These are phyloP conservation scores for Drosophila erecta DNA, from an alignment of 1,140 invertebrate genomes.

Conservation along the genomic window DNA sequence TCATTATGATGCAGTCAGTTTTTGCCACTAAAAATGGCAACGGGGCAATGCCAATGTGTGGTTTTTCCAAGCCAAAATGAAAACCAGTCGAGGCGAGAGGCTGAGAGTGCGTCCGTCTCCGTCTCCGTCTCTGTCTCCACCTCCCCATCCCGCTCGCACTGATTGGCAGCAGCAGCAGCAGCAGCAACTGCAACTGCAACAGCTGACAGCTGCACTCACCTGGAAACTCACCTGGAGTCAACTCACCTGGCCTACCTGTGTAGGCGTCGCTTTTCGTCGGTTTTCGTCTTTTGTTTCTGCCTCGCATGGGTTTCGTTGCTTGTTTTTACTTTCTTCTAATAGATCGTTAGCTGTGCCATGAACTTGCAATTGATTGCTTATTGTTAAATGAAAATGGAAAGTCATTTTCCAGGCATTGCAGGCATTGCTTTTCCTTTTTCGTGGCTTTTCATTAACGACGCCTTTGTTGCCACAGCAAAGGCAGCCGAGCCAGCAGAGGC, in stretches of 20 bases:
- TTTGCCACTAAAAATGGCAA: slow-evolving; percentile 81
- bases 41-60: slow-evolving; percentile 73
- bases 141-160: slow-evolving; percentile 7
- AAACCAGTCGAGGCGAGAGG: slow-evolving; percentile 69
- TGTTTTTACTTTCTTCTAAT: slow-evolving; percentile 83
- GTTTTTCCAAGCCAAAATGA: slow-evolving; percentile 81
- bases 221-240: slow-evolving; percentile 42
- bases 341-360: slow-evolving; percentile 80
- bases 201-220: slow-evolving; percentile 72
- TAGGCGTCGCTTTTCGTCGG: slow-evolving; percentile 39
- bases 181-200: slow-evolving; percentile 25
- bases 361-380: slow-evolving; percentile 82
- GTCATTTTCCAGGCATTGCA: slow-evolving; percentile 72
- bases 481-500: slow-evolving; percentile 3
- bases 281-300: slow-evolving; percentile 45
- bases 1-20: slow-evolving; percentile 82
- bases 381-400: slow-evolving; percentile 83
- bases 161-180: slow-evolving; percentile 60
- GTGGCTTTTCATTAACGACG: slow-evolving; percentile 51
- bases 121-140: background rate
- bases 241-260: slow-evolving; percentile 47
- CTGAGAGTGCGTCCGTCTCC: slow-evolving; percentile 41
- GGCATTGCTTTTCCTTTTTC: slow-evolving; percentile 57
- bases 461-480: slow-evolving; percentile 18
- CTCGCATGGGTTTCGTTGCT: slow-evolving; percentile 65